Evolutionary conservation across 2,797 vertebrate species (phyloP).

Genomic region (Rhinoraja longicauda): DNA sequence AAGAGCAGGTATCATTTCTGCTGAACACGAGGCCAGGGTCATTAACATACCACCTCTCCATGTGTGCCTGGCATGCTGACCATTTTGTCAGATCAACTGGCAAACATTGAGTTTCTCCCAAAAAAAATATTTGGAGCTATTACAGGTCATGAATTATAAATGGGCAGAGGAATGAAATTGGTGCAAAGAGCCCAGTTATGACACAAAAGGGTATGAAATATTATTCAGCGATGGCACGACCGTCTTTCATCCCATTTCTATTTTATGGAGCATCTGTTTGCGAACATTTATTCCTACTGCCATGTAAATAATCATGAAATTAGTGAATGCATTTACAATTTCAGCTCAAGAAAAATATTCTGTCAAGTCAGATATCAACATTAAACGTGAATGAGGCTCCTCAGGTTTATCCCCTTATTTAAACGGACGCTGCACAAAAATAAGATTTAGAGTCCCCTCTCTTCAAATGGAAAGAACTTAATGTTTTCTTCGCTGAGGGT

Average conservation of each 20-base stretch:
- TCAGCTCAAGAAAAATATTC: conserved; percentile 74
- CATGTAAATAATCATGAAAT: conserved; percentile 91
- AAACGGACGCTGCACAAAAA: conserved; percentile 69
- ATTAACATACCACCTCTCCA: conserved; percentile 43
- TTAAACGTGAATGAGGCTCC: conserved; percentile 65
- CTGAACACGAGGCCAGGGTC: background rate
- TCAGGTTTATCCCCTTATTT: conserved; percentile 80
- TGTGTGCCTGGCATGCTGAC: conserved; percentile 52
- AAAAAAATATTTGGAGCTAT: conserved; percentile 71
- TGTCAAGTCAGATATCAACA: conserved; percentile 88
- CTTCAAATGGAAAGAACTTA: conserved; percentile 60
- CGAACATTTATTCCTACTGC: conserved; percentile 74
- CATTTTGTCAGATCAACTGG: conserved; percentile 53
- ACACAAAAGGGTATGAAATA: conserved; percentile 60
- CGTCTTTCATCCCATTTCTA: conserved; percentile 68
- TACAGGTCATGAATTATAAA: conserved; percentile 73
- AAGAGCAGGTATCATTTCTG: conserved; percentile 1
- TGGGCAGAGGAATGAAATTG: conserved; percentile 64
- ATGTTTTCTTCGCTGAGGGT: conserved; percentile 63
- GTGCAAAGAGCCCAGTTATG: conserved; percentile 59
- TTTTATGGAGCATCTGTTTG: conserved; percentile 73
- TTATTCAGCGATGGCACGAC: conserved; percentile 65
- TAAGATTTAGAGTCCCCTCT: conserved; percentile 58
- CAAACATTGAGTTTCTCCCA: conserved; percentile 63
- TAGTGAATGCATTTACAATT: conserved; percentile 76